Evolutionary conservation across 2,113 vertebrate genomes (phyloP), one percentile per base, ranked within the genome.

Genomic region (Corvus hawaiiensis): DNA sequence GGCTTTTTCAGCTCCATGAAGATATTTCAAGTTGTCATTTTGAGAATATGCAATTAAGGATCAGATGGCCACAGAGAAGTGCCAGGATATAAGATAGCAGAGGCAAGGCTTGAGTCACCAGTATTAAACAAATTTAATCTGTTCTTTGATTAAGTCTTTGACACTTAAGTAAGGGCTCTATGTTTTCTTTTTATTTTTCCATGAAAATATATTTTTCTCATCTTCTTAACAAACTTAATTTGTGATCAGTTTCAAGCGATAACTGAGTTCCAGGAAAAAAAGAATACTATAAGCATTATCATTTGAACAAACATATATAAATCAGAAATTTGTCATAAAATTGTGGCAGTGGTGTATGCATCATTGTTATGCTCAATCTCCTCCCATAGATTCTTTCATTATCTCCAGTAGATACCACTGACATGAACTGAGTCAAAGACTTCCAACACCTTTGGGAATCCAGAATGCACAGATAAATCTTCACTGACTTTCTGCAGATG

Each of bases 371-470:
- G 46, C 13, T 85, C 87, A 48, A 30, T 71, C 55, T 86, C 44
- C 91, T 85, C 67, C 55, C 43, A 51, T 10, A 67, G 66, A 74
- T 88, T 88, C 35, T 90, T 66, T 89, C 78, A 69, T 91, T 96
- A 80, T 51, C 55, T 83, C 43, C 13, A 39, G 51, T 62, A 86
- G 72, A 67, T 63, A 11, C 17, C 41, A 90, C 18, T 92, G 76
- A 63, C 82, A 69, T 46, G 28, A 76, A 51, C 51, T 43, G 55
- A 71, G 28, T 76, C 59, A 80, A 83, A 94, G 78, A 77, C 55
- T 85, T 95, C 39, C 67, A 96, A 67, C 27, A 85, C 67, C 64
- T 88, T 90, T 90, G 81, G 55, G 82, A 91, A 85, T 91, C 43
- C 61, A 77, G 67, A 62, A 35, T 48, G 27, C 44, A 69, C 15